Conservation (phyloP, 2,113 vertebrate species). For the Genyomyrus donnyi region DNA sequence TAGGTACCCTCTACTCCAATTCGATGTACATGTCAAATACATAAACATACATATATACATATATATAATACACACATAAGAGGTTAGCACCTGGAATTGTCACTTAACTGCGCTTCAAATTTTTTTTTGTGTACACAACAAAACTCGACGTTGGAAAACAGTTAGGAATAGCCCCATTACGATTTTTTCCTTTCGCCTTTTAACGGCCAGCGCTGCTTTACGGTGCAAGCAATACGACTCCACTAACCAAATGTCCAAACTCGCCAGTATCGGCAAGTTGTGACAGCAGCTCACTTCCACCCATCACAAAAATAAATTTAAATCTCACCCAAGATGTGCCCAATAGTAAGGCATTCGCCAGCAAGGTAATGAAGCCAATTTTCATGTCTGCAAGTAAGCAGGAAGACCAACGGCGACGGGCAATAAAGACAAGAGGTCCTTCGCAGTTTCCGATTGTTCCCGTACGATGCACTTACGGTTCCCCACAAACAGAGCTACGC, state of each 20-base stretch:
- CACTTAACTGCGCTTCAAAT: background rate
- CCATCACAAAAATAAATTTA: background rate
- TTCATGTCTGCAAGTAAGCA: constrained; percentile 55
- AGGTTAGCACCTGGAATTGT: background rate
- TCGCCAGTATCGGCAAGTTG: background rate
- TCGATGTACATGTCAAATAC: background rate
- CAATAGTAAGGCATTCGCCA: constrained; percentile 58
- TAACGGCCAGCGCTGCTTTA: background rate
- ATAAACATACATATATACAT: background rate
- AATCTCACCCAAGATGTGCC: constrained; percentile 61
- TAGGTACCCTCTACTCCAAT: background rate
- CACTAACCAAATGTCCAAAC: background rate
- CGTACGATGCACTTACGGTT: constrained; percentile 33
- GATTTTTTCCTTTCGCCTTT: background rate
- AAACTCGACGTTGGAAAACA: background rate
- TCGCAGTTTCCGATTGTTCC: constrained; percentile 41
- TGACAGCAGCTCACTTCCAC: constrained; percentile 39
- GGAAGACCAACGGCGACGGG: constrained; percentile 1
- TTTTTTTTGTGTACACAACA: background rate
- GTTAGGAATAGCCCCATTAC: background rate
- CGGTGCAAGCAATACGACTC: background rate
- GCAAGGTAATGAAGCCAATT: constrained; percentile 46
- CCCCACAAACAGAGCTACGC: background rate
- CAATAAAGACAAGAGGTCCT: background rate
- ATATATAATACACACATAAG: background rate